Conservation (phyloP, 53 echinoderm and acorn worm species). For the Temnopleurus reevesii region DNA sequence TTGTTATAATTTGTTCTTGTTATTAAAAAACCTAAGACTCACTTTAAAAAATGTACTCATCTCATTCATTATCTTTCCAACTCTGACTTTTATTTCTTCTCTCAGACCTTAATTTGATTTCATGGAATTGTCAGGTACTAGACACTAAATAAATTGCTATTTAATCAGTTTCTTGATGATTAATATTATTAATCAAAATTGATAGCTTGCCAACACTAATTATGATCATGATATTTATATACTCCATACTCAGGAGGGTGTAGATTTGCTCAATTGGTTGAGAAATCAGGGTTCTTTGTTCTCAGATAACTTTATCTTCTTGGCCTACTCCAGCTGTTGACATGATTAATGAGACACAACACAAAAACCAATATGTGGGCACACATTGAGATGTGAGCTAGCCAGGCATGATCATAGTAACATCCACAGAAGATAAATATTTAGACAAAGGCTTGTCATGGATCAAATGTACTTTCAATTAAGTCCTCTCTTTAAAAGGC, state of each 20-base stretch:
- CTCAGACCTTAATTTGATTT: no score
- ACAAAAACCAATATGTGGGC: conserved; percentile 38
- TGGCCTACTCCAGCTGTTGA: conserved; percentile 18
- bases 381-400: neutral
- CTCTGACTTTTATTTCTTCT: no score
- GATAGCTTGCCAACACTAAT: conserved; percentile 19
- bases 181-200: conserved; percentile 36
- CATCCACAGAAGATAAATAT: conserved; percentile 43
- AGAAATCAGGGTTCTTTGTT: conserved; percentile 49
- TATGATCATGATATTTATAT: no score
- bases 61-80: no score
- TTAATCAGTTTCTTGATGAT: neutral
- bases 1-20: no score
- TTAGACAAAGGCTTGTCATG: conserved; percentile 53
- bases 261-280: conserved; percentile 39
- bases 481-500: conserved; percentile 25
- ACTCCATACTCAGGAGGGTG: conserved; percentile 19
- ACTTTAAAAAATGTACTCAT: no score
- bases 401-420: neutral
- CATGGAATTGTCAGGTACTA: no score
- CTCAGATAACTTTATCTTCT: conserved; percentile 19
- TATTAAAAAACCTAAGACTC: no score
- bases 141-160: no score
- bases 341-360: conserved; percentile 51
- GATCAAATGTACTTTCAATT: conserved; percentile 58